Base-by-base conservation (phyloP, 2,797 vertebrate genomes). In the Astyanax mexicanus region DNA sequence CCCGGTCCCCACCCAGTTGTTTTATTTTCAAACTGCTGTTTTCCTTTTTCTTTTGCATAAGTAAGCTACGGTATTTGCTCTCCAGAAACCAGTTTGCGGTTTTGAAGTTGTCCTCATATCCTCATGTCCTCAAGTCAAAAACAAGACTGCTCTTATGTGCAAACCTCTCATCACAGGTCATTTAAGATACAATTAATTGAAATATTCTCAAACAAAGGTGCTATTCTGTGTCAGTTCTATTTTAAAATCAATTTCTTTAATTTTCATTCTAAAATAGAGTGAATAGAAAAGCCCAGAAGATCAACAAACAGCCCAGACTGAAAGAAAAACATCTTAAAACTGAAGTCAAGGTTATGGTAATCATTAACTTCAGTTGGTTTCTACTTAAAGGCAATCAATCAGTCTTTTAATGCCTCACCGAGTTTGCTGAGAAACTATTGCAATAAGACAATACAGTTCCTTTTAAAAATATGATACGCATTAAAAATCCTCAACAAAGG, bases 361-460 rank as follows among this genome's bases (percentile, higher is more conserved):
- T 87, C 19, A 88, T 86, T 88, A 84, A 89, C 87, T 51, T 29
- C 6, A 13, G 45, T 44, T 49, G 35, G 3, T 0, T 58, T 27
- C 80, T 74, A 68, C 35, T 82, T 3, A 71, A 78, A 85, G 72
- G 27, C 51, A 55, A 77, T 85, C 75, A 69, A 78, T 85, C 77
- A 73, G 45, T 57, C 58, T 77, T 77, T 84, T 71, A 79, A 85
- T 83, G 71, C 66, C 65, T 80, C 27, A 84, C 77, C 37, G 32
- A 37, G 51, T 78, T 58, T 55, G 42, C 66, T 49, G 78, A 82
- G 61, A 68, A 78, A 55, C 42, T 29, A 47, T 37, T 42, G 11
- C n/a, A 4, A n/a, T 5, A n/a, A 44, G 57, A 27, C 38, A 49
- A 42, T 74, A 27, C 1, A 27, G 69, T 13, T 79, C 9, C 3